Conservation (phyloP, 1,140 invertebrate genomes). For the Drosophila nasuta region DNA sequence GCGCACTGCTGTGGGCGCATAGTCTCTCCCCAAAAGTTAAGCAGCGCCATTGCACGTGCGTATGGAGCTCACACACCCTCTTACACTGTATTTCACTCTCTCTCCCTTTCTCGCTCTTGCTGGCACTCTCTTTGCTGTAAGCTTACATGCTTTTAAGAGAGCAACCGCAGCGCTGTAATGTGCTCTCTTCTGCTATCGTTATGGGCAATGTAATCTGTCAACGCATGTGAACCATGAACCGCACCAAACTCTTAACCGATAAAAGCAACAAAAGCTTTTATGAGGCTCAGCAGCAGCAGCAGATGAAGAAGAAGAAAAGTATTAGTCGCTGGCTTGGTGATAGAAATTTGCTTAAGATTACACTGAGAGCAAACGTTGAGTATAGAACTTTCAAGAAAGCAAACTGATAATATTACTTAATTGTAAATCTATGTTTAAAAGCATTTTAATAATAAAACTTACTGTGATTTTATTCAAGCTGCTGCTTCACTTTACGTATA, state of each 20-base stretch:
- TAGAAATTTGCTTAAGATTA: slow-evolving; percentile 51
- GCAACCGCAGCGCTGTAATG: not conserved
- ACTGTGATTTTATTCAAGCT: not conserved
- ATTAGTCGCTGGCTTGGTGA: slow-evolving; percentile 46
- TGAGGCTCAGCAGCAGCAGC: slow-evolving; percentile 1
- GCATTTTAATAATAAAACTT: not conserved
- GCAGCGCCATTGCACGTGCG: slow-evolving; percentile 56
- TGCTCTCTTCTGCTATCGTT: not conserved
- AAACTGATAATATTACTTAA: not conserved
- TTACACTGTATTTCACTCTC: not conserved
- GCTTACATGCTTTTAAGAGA: slow-evolving; percentile 43
- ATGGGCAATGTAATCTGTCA: slow-evolving; percentile 32
- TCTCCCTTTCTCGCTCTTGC: slow-evolving; percentile 19
- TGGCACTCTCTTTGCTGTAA: slow-evolving; percentile 36
- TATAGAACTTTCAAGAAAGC: not conserved
- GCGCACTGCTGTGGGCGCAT: slow-evolving; percentile 18
- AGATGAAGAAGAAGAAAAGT: slow-evolving; percentile 19
- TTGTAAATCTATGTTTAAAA: not conserved
- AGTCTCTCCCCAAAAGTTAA: slow-evolving; percentile 27
- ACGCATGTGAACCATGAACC: slow-evolving; percentile 12
- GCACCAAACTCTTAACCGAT: slow-evolving; percentile 32
- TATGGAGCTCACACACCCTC: slow-evolving; percentile 31
- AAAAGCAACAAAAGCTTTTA: slow-evolving; percentile 45
- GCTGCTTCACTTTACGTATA: not conserved
- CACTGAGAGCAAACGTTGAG: slow-evolving; percentile 10